Conservation (phyloP, 2,797 vertebrate species). For the Rhyacichthys aspro region DNA sequence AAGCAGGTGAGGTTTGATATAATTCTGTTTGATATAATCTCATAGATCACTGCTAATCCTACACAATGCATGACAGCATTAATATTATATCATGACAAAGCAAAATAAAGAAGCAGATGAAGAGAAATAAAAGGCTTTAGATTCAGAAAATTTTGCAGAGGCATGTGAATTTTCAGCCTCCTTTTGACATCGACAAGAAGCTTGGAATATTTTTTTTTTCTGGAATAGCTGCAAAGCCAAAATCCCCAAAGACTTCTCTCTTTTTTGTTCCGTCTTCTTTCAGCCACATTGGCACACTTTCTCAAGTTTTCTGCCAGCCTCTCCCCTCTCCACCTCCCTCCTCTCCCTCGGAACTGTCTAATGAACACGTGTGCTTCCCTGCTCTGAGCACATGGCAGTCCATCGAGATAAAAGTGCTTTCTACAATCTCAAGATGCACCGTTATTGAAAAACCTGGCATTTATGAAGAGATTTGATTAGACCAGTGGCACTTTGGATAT, state of each 20-base stretch:
- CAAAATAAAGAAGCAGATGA: background rate
- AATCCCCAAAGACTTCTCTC: constrained; percentile 11
- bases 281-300: constrained; percentile 64
- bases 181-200: constrained; percentile 15
- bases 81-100: background rate
- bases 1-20: no score
- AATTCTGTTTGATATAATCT: no score
- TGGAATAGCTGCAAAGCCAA: constrained; percentile 22
- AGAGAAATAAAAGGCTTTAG: background rate
- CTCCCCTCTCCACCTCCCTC: constrained; percentile 16
- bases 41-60: background rate
- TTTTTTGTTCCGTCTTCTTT: constrained; percentile 38
- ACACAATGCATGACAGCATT: background rate
- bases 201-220: constrained; percentile 28
- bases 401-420: constrained; percentile 15
- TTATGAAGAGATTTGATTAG: constrained; percentile 4
- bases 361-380: constrained; percentile 21
- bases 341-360: constrained; percentile 25
- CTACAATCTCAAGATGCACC: constrained; percentile 14
- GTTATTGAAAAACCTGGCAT: background rate
- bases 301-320: constrained; percentile 4
- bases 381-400: constrained; percentile 15
- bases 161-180: constrained; percentile 1
- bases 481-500: background rate
- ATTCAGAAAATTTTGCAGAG: background rate